These are phyloP conservation scores for Acleris laterana DNA, from an alignment of 2,888 invertebrate genomes.

Conservation along the genomic window DNA sequence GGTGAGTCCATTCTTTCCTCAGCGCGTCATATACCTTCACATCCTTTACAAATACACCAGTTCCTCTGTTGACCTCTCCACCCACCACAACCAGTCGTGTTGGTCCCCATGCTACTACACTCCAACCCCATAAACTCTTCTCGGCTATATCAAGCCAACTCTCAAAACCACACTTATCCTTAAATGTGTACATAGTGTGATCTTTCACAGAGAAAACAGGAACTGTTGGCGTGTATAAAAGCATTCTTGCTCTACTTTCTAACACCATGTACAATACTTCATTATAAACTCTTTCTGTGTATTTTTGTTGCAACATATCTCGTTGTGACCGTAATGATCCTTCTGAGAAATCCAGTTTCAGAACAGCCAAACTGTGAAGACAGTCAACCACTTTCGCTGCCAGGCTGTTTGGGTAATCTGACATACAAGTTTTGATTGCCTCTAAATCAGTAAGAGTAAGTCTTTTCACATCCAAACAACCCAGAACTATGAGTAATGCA, in stretches of 20 bases:
- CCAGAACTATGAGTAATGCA: slow-evolving; percentile 63
- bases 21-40: slow-evolving; percentile 69
- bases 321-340: slow-evolving; percentile 47
- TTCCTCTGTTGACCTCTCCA: slow-evolving; percentile 71
- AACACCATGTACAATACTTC: slow-evolving; percentile 59
- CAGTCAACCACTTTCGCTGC: slow-evolving; percentile 62
- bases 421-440: slow-evolving; percentile 53
- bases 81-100: slow-evolving; percentile 66
- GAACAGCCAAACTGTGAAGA: slow-evolving; percentile 49
- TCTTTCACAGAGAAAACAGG: slow-evolving; percentile 59
- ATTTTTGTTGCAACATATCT: slow-evolving; percentile 51
- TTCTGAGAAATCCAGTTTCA: slow-evolving; percentile 43
- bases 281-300: slow-evolving; percentile 62
- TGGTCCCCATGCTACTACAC: slow-evolving; percentile 63
- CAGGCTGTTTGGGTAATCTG: slow-evolving; percentile 56
- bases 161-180: slow-evolving; percentile 54
- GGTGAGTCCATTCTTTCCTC: slow-evolving; percentile 63
- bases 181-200: slow-evolving; percentile 62
- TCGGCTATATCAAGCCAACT: slow-evolving; percentile 69
- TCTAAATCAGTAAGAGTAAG: slow-evolving; percentile 52
- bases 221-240: slow-evolving; percentile 55
- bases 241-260: slow-evolving; percentile 53
- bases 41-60: slow-evolving; percentile 65
- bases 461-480: slow-evolving; percentile 64
- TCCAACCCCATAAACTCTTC: slow-evolving; percentile 76